phyloP scores from a whole-genome alignment of 1,140 invertebrate species.

The Bilobella aurantiaca region DNA sequence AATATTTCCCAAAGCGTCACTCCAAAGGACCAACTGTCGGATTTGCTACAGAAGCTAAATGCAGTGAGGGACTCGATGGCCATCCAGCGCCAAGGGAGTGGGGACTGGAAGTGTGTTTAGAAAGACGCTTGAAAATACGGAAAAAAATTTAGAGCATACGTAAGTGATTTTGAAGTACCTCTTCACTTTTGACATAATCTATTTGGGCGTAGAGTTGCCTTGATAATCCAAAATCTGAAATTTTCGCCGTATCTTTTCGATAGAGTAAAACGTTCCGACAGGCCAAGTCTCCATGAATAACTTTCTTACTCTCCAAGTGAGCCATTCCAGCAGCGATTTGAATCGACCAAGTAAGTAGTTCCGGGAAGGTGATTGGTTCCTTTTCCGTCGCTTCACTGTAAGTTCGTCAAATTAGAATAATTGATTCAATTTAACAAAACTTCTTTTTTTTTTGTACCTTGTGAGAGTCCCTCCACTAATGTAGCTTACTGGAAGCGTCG shows the following conservation, averaged over 20 bases:
- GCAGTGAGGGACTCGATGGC: constrained; percentile 3
- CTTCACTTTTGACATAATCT: constrained; percentile 15
- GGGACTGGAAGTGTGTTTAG: neutral
- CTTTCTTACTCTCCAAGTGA: neutral
- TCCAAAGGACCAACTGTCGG: constrained; percentile 6
- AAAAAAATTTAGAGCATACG: too few species aligned
- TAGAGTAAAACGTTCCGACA: constrained; percentile 7
- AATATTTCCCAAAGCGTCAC: constrained; percentile 14
- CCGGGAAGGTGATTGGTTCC: neutral
- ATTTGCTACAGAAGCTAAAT: neutral
- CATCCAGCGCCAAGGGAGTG: constrained; percentile 9
- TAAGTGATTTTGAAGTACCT: constrained; percentile 4
- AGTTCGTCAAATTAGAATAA: too few species aligned
- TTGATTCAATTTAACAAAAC: too few species aligned
- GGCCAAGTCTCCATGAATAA: constrained; percentile 16
- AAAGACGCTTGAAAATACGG: neutral
- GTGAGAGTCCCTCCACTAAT: neutral
- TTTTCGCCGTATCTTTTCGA: constrained; percentile 1
- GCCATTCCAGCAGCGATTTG: constrained; percentile 8
- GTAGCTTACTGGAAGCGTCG: neutral
- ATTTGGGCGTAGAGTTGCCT: constrained; percentile 13
- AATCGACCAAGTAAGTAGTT: neutral
- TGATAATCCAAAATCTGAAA: constrained; percentile 20
- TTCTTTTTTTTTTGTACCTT: too few species aligned
- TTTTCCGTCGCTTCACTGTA: neutral